phyloP scores from a whole-genome alignment of 1,140 invertebrate genomes.

The Papilio machaon region DNA sequence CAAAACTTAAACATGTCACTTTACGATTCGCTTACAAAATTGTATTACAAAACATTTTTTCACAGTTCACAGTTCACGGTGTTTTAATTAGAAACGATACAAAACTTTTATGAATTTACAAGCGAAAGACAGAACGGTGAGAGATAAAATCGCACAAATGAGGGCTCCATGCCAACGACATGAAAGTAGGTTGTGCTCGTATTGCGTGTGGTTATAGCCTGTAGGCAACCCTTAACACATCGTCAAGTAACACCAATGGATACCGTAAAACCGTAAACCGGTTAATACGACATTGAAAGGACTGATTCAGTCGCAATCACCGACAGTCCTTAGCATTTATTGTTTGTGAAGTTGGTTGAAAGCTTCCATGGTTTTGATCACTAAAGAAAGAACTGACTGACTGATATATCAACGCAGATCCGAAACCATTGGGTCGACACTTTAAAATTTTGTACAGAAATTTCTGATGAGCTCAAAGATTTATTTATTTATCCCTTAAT shows the following conservation, averaged over 20 bases:
- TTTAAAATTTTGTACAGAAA: too few relatives aligned
- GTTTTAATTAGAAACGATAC: constrained; percentile 19
- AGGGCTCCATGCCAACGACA: constrained; percentile 32
- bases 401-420: too few relatives aligned
- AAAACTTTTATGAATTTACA: constrained; percentile 18
- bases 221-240: constrained; percentile 22
- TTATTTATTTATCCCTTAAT: too few relatives aligned
- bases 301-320: too few relatives aligned
- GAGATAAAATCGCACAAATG: constrained; percentile 33
- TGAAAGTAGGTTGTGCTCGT: constrained; percentile 29
- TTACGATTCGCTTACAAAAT: neutral
- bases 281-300: too few relatives aligned
- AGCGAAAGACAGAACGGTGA: neutral
- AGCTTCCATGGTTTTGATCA: too few relatives aligned
- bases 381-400: too few relatives aligned
- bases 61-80: neutral
- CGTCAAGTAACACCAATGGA: constrained; percentile 12
- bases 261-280: neutral
- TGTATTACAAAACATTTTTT: neutral
- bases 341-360: too few relatives aligned
- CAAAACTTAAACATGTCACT: too few relatives aligned
- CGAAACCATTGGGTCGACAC: too few relatives aligned
- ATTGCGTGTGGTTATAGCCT: constrained; percentile 10
- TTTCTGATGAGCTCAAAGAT: too few relatives aligned
- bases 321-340: too few relatives aligned